Evolutionary conservation across 2,888 invertebrate genomes (phyloP).

Genomic region (Cantharis rufa): DNA sequence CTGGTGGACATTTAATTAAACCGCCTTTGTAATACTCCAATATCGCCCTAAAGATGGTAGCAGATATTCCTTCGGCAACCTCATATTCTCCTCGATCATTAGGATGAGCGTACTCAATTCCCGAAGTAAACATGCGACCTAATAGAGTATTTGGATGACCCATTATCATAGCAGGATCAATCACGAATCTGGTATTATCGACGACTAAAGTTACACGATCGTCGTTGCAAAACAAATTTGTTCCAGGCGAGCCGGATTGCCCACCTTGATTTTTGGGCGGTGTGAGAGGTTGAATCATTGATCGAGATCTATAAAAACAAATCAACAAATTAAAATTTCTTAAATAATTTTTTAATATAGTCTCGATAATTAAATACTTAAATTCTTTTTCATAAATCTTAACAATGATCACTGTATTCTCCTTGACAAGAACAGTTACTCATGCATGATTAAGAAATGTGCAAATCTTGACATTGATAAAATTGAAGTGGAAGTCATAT

Average conservation of each 20-base stretch:
- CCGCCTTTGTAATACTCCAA: constrained; percentile 93
- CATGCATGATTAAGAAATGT: not conserved
- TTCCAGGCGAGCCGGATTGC: constrained; percentile 16
- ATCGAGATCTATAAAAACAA: constrained; percentile 45
- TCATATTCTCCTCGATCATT: constrained; percentile 97
- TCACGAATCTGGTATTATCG: constrained; percentile 88
- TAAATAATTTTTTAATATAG: not conserved
- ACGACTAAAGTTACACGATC: constrained; percentile 93
- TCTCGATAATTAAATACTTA: not conserved
- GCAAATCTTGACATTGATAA: not conserved
- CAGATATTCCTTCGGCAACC: constrained; percentile 93
- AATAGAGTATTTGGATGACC: constrained; percentile 98
- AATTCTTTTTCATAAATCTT: not conserved
- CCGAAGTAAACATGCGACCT: constrained; percentile 97
- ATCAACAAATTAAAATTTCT: not conserved
- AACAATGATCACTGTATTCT: not conserved
- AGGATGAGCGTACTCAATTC: constrained; percentile 87
- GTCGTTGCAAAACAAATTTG: constrained; percentile 56
- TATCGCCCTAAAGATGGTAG: constrained; percentile 92
- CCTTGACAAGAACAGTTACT: not conserved
- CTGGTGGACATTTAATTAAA: constrained; percentile 90
- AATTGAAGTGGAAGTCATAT: not conserved
- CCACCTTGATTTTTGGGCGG: constrained; percentile 41
- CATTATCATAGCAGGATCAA: constrained; percentile 90
- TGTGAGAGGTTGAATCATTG: constrained; percentile 41